phyloP scores from a whole-genome alignment of 1,140 invertebrate genomes.

The Zaprionus gabonicus region DNA sequence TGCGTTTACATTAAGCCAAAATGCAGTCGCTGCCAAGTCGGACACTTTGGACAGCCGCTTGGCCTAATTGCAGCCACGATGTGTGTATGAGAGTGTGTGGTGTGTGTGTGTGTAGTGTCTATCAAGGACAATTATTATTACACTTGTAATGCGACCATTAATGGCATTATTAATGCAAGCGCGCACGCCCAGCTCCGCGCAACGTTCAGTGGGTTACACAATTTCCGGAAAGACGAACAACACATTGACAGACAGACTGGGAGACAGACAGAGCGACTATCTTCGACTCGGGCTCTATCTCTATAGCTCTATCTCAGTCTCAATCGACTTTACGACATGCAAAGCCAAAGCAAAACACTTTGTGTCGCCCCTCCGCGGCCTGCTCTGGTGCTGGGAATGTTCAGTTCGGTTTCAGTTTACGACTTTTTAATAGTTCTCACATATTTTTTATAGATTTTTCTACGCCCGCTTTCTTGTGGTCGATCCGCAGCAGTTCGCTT shows the following conservation, averaged over 20 bases:
- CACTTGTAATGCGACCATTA: constrained; percentile 74
- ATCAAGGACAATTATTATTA: constrained; percentile 83
- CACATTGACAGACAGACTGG: not conserved
- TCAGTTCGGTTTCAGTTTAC: constrained; percentile 64
- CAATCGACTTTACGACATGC: constrained; percentile 74
- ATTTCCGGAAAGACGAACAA: constrained; percentile 45
- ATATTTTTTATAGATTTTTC: constrained; percentile 80
- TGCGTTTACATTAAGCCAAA: constrained; percentile 77
- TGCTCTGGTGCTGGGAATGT: constrained; percentile 14
- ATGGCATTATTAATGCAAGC: constrained; percentile 75
- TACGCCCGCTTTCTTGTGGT: constrained; percentile 55
- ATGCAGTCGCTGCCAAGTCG: constrained; percentile 34
- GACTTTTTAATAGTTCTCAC: constrained; percentile 84
- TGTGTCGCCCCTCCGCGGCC: constrained; percentile 12
- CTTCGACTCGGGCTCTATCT: constrained; percentile 10
- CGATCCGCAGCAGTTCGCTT: constrained; percentile 35
- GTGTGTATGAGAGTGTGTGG: not conserved
- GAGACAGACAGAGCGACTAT: not conserved
- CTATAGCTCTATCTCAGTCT: constrained; percentile 45
- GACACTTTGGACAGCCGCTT: constrained; percentile 37
- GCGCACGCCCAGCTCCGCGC: constrained; percentile 24
- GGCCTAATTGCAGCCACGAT: constrained; percentile 45
- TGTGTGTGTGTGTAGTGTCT: constrained; percentile 32
- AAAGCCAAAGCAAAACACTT: constrained; percentile 73
- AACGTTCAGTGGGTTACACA: constrained; percentile 48